phyloP scores from a whole-genome alignment of 2,888 invertebrate genomes.

The Steinernema carpocapsae region DNA sequence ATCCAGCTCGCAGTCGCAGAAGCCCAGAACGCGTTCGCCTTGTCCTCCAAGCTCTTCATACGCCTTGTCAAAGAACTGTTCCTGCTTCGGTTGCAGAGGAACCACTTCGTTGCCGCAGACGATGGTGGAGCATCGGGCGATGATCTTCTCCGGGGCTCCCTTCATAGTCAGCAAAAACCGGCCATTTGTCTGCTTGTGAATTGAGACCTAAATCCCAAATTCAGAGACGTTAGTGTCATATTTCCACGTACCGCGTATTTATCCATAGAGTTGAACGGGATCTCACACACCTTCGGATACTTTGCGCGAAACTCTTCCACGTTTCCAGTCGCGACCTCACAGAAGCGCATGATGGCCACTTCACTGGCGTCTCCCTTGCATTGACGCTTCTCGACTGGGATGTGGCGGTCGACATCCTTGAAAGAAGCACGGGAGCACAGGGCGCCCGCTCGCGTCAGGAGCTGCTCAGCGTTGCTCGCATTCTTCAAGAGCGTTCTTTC shows the following conservation, averaged over 20 bases:
- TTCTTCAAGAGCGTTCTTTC: background rate
- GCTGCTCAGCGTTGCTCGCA: slow-evolving; percentile 52
- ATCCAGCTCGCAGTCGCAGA: slow-evolving; percentile 71
- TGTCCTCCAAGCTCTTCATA: slow-evolving; percentile 63
- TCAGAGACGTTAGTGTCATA: too few relatives aligned
- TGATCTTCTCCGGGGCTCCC: slow-evolving; percentile 85
- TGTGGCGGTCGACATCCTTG: slow-evolving; percentile 80
- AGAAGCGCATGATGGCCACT: slow-evolving; percentile 80
- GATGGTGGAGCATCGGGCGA: slow-evolving; percentile 76
- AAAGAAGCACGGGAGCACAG: slow-evolving; percentile 98
- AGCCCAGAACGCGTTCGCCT: slow-evolving; percentile 69
- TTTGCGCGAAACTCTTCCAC: slow-evolving; percentile 67
- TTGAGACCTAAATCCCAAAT: slow-evolving; percentile 77
- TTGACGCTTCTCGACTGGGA: slow-evolving; percentile 69
- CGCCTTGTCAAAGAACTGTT: slow-evolving; percentile 60
- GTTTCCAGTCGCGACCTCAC: slow-evolving; percentile 70
- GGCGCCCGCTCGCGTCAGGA: slow-evolving; percentile 88
- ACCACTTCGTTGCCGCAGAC: slow-evolving; percentile 44
- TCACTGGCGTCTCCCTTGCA: slow-evolving; percentile 89
- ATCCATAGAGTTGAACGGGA: slow-evolving; percentile 93
- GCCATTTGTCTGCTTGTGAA: slow-evolving; percentile 76
- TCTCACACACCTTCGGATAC: slow-evolving; percentile 86
- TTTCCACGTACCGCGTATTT: slow-evolving; percentile 77
- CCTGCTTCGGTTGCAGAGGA: slow-evolving; percentile 44
- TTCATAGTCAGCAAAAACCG: slow-evolving; percentile 80